These are phyloP conservation scores for Gnathonemus longibarbis DNA, from an alignment of 2,113 vertebrate species.

Conservation along the genomic window DNA sequence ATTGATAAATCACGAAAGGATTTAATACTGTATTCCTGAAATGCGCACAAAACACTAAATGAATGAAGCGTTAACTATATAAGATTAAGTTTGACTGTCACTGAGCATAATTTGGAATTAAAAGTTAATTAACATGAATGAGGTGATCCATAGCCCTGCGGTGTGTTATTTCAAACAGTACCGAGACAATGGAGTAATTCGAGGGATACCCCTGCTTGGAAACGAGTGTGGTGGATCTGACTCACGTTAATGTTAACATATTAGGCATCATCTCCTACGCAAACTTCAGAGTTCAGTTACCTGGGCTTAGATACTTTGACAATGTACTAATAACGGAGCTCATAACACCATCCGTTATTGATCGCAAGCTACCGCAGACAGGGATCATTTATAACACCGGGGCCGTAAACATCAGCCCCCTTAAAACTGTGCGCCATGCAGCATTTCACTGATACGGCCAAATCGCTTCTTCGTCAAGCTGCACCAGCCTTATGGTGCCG, in stretches of 20 bases:
- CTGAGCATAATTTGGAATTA: background rate
- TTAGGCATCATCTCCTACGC: background rate
- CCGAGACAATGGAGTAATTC: background rate
- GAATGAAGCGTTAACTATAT: background rate
- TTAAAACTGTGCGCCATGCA: background rate
- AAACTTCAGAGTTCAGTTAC: background rate
- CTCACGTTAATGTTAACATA: background rate
- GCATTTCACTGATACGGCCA: background rate
- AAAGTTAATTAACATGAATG: background rate
- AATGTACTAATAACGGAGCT: background rate
- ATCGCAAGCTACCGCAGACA: background rate
- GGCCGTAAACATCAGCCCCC: background rate
- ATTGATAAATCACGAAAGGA: background rate
- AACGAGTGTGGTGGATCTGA: background rate
- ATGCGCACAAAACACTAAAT: background rate
- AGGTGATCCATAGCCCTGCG: background rate
- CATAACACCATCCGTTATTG: background rate
- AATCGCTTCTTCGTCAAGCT: background rate
- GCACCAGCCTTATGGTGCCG: background rate
- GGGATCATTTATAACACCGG: background rate
- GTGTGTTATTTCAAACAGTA: background rate
- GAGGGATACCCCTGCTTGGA: background rate
- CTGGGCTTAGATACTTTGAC: background rate
- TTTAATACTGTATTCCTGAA: background rate
- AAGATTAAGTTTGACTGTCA: background rate